Evolutionary conservation across 2,888 invertebrate species (phyloP).

Genomic region (Rhodophaea formosa): DNA sequence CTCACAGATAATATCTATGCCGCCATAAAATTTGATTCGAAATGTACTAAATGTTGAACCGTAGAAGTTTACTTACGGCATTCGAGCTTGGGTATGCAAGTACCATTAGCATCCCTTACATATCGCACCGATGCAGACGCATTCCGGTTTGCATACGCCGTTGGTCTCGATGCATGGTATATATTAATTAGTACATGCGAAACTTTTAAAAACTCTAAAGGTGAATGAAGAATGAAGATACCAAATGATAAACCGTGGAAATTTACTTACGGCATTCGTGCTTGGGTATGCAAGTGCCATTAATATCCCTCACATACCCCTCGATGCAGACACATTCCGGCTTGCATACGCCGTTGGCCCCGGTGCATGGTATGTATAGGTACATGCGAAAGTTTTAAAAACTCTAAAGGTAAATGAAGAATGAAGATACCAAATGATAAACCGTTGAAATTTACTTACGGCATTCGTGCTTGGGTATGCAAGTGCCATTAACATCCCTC

Average conservation of each 20-base stretch:
- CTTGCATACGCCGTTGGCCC: slow-evolving; percentile 46
- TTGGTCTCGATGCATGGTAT: slow-evolving; percentile 48
- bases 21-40: no score
- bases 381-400: no score
- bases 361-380: slow-evolving; percentile 45
- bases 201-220: no score
- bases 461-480: slow-evolving; percentile 49
- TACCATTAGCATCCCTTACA: slow-evolving; percentile 47
- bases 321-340: slow-evolving; percentile 59
- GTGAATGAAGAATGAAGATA: no score
- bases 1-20: no score
- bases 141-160: slow-evolving; percentile 48
- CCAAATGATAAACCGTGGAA: no score
- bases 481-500: slow-evolving; percentile 46
- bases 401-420: no score
- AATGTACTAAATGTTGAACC: no score
- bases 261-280: slow-evolving; percentile 53
- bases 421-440: not conserved
- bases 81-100: slow-evolving; percentile 48
- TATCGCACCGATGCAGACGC: slow-evolving; percentile 58
- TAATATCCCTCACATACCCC: slow-evolving; percentile 47
- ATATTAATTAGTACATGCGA: no score
- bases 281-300: slow-evolving; percentile 51
- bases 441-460: slow-evolving; percentile 38
- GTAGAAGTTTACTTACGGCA: slow-evolving; percentile 60